phyloP scores from a whole-genome alignment of 2,888 invertebrate genomes.

The Lepidochitona cinerea region DNA sequence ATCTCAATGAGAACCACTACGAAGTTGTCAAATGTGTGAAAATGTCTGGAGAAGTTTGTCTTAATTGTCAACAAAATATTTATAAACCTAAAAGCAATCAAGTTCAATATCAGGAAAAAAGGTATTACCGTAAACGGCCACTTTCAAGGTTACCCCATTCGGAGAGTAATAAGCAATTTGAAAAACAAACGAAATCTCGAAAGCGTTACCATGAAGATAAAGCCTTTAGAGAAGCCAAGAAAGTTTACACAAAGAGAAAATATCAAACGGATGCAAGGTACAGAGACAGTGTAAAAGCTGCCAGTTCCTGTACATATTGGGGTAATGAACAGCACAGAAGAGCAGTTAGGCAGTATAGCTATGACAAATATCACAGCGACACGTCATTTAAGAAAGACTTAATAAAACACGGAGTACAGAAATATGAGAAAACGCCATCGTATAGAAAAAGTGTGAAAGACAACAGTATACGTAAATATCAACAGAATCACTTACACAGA shows the following conservation, averaged over 20 bases:
- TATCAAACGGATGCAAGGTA: not conserved
- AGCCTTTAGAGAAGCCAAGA: too few species aligned
- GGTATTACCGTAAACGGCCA: too few species aligned
- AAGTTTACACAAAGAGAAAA: not conserved
- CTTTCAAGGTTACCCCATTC: too few species aligned
- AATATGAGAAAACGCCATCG: not conserved
- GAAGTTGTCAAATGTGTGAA: constrained; percentile 9
- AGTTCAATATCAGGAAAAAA: not conserved
- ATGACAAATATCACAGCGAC: not conserved
- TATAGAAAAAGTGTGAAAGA: constrained; percentile 9
- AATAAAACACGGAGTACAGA: not conserved
- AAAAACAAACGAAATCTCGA: not conserved
- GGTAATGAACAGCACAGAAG: not conserved
- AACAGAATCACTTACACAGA: too few species aligned
- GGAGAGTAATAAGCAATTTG: too few species aligned
- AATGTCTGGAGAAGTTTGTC: not conserved
- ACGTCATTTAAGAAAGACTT: not conserved
- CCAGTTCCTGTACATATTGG: too few species aligned
- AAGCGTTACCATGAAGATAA: not conserved
- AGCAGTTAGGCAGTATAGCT: not conserved
- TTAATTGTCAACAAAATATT: not conserved
- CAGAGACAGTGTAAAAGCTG: too few species aligned
- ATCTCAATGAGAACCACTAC: constrained; percentile 15
- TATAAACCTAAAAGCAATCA: too few species aligned
- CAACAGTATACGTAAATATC: constrained; percentile 8